These are phyloP conservation scores for Ophion ellenae DNA, from an alignment of 2,888 invertebrate genomes.

Conservation along the genomic window DNA sequence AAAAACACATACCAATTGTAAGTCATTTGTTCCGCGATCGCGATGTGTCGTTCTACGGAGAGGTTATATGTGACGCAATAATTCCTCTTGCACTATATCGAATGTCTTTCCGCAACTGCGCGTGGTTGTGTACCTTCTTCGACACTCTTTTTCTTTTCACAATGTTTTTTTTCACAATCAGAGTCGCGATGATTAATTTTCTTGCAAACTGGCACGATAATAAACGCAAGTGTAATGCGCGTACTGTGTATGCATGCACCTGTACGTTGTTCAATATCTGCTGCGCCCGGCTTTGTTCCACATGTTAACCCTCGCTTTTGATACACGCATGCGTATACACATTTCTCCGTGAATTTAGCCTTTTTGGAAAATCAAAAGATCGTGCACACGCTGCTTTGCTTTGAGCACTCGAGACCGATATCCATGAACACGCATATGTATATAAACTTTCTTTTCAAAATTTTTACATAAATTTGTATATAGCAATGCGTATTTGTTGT, in stretches of 20 bases:
- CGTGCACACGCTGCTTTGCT: constrained; percentile 3
- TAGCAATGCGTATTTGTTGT: too few species aligned
- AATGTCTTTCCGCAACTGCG: constrained; percentile 10
- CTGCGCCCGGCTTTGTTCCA: constrained; percentile 3
- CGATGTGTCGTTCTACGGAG: constrained; percentile 13
- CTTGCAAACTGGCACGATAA: constrained; percentile 1
- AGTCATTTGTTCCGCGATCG: constrained; percentile 12
- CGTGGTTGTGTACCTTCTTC: background rate
- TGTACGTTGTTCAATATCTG: constrained; percentile 2
- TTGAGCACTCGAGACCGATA: background rate
- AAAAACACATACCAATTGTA: constrained; percentile 8
- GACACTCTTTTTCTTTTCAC: background rate
- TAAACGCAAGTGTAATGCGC: background rate
- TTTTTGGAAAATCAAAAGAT: background rate
- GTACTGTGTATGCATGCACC: background rate
- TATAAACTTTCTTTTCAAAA: too few species aligned
- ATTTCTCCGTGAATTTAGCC: constrained; percentile 6
- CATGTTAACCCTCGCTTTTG: constrained; percentile 2
- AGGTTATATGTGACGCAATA: constrained; percentile 1
- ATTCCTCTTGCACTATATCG: background rate
- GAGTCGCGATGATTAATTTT: constrained; percentile 5
- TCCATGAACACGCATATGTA: too few species aligned
- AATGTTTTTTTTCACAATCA: background rate
- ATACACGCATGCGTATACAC: background rate
- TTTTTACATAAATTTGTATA: too few species aligned